Percentiles rank a stretch among this genome's conserved stretches.
phyloP scores from a whole-genome alignment of 2,888 invertebrate species.

The Trypoxylon attenuatum region DNA sequence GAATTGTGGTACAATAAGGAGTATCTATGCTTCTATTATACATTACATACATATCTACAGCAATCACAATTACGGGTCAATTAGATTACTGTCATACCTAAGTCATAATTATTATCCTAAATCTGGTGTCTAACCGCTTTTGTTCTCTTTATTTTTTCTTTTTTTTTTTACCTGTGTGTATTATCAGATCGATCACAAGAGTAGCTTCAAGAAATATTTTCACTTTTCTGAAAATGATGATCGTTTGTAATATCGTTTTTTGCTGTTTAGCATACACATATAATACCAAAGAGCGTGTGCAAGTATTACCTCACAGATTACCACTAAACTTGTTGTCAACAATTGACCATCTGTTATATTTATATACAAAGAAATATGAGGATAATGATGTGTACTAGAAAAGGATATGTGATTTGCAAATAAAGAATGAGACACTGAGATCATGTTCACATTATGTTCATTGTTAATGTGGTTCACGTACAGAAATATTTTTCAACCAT shows the following conservation, averaged over 20 bases:
- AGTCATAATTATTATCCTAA: background rate
- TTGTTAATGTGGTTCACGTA: background rate
- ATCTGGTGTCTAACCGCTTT: constrained; percentile 8
- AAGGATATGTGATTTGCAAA: constrained; percentile 21
- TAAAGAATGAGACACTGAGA: constrained; percentile 35
- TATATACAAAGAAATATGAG: constrained; percentile 27
- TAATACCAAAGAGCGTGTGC: constrained; percentile 45
- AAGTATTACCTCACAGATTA: constrained; percentile 31
- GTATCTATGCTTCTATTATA: too few species aligned
- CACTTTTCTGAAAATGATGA: too few species aligned
- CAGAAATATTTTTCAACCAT: background rate
- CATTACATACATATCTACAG: constrained; percentile 9
- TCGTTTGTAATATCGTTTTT: too few species aligned
- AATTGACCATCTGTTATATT: constrained; percentile 28
- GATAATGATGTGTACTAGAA: constrained; percentile 8
- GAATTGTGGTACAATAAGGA: too few species aligned
- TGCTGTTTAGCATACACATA: background rate
- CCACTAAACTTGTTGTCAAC: constrained; percentile 31
- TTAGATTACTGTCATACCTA: background rate
- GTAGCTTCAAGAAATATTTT: too few species aligned
- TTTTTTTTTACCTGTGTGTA: too few species aligned
- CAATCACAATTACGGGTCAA: constrained; percentile 1
- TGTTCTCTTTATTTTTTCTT: too few species aligned
- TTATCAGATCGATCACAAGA: too few species aligned
- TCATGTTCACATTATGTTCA: constrained; percentile 8